Base-by-base conservation (phyloP, 2,113 vertebrate species). In the Lycaon pictus region DNA sequence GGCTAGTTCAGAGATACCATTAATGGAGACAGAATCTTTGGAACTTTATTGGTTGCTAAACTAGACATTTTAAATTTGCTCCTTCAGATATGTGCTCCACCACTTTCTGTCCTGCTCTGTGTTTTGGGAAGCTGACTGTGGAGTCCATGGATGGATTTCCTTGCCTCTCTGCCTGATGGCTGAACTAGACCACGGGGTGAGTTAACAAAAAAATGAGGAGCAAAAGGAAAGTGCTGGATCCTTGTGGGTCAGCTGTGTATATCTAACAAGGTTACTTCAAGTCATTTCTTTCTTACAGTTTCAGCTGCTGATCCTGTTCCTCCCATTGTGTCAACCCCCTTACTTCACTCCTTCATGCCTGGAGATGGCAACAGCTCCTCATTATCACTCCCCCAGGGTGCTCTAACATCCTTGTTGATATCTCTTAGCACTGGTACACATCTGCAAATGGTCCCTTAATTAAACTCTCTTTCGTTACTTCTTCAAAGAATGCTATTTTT, bases 61-160 rank as follows among this genome's bases (percentile, higher is more conserved):
- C 11, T 65, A 56, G 27, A 55, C 23, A 37, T 79, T 77, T 60
- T 23, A 37, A 77, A 77, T 67, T 32, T 48, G 6, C 15, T 25
- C 22, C 10, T n/a, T 7, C 3, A 3, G 4, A 17, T 55, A 4
- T 4, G 3, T 3, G 11, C 2, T 19, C 16, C 11, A 56, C 10
- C 22, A 22, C 91, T 87, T n/a, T 2, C n/a, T n/a, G 23, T 4
- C 48, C 11, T 7, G 5, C 27, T 77, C 17, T 87, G 35, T 69
- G 12, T 22, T 32, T 55, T 77, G 37, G 29, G 23, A 90, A n/a
- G 51, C 20, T 48, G 65, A 29, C 15, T 55, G 4, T 23, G 19
- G 63, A 58, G 3, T 4, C 20, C 1, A 0, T 71, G 27, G 5
- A 35, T 69, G 27, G 4, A 20, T 62, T 69, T 79, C 51, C 32